These are phyloP conservation scores for Heliconius ismenius DNA, from an alignment of 2,888 invertebrate genomes.

Conservation along the genomic window DNA sequence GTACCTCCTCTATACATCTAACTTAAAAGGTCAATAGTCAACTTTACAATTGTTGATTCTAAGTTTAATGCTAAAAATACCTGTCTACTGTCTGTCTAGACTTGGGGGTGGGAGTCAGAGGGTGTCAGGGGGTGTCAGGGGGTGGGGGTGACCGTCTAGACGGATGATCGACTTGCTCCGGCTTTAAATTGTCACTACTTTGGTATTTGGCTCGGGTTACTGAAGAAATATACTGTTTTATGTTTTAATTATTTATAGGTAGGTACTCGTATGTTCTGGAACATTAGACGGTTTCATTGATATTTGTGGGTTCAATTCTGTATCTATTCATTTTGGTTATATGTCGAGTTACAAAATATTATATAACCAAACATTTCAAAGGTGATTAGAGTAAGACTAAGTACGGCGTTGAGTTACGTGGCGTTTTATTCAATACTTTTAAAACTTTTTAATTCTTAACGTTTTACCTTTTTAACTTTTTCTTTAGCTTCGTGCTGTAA, in stretches of 20 bases:
- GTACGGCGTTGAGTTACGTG: too few species aligned
- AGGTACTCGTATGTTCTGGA: background rate
- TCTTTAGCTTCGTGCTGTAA: too few species aligned
- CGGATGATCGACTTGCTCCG: constrained; percentile 47
- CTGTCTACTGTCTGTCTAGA: constrained; percentile 48
- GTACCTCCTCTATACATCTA: background rate
- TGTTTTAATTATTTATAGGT: constrained; percentile 1
- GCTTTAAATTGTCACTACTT: constrained; percentile 34
- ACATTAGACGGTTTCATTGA: background rate
- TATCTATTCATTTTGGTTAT: background rate
- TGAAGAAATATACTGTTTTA: constrained; percentile 13
- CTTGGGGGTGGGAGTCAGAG: constrained; percentile 34
- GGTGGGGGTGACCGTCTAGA: constrained; percentile 46
- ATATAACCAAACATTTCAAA: too few species aligned
- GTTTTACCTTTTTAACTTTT: too few species aligned
- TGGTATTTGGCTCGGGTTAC: constrained; percentile 18
- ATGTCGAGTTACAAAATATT: too few species aligned
- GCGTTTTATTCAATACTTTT: too few species aligned
- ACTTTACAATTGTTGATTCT: constrained; percentile 29
- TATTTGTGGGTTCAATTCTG: background rate
- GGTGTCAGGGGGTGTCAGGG: constrained; percentile 21
- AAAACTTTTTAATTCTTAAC: too few species aligned
- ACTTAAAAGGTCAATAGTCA: constrained; percentile 22
- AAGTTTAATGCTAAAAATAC: constrained; percentile 38
- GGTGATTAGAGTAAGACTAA: too few species aligned